Conservation (phyloP, 2,797 vertebrate genomes). For the Sus cebifrons region DNA sequence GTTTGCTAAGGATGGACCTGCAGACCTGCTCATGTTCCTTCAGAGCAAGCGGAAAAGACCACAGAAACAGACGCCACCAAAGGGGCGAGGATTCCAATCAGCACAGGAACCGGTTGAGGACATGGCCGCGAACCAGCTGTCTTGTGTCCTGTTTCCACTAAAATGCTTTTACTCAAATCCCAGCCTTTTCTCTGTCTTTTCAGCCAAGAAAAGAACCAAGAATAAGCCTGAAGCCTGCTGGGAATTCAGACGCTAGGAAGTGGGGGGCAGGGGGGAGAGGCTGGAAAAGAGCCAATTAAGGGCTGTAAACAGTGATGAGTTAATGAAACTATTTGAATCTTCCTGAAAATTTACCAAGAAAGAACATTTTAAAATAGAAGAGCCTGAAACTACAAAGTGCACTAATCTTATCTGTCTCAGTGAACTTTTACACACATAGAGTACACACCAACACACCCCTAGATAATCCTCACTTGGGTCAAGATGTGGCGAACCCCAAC, state of each 20-base stretch:
- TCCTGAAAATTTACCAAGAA: slow-evolving; percentile 23
- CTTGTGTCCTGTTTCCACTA: background rate
- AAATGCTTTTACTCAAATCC: background rate
- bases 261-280: background rate
- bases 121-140: background rate
- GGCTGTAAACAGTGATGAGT: slow-evolving; percentile 32
- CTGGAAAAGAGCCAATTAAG: background rate
- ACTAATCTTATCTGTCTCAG: background rate
- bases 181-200: background rate
- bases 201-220: slow-evolving; percentile 62
- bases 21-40: background rate
- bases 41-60: background rate
- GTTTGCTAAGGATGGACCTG: background rate
- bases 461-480: background rate
- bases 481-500: background rate
- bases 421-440: background rate
- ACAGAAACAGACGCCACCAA: background rate
- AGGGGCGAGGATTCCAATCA: background rate
- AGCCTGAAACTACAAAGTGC: slow-evolving; percentile 6
- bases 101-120: background rate
- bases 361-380: slow-evolving; percentile 53
- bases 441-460: no score
- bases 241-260: background rate
- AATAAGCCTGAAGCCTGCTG: slow-evolving; percentile 40
- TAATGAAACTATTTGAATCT: slow-evolving; percentile 52